Base-by-base conservation (phyloP, 2,113 vertebrate species). In the Azemiops feae region DNA sequence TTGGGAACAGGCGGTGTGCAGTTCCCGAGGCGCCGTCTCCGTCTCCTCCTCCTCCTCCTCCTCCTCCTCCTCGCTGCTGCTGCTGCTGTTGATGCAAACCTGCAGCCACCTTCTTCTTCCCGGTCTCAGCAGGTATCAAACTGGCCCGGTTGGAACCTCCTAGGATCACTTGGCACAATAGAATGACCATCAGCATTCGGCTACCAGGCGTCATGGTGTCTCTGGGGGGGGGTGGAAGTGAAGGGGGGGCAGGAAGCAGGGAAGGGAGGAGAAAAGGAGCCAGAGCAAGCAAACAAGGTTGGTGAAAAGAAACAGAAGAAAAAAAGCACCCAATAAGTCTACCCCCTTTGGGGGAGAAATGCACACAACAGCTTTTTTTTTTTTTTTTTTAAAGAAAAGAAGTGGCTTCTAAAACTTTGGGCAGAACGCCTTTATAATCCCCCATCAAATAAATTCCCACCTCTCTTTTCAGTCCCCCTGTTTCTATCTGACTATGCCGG, bases 171-270 rank as follows among this genome's bases (percentile, higher is more conserved):
- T 99, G 99, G 99, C 99, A 99, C 98, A 99, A 98, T 98, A 99
- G 98, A 98, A 99, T 98, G 98, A 99, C 99, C 99, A 99, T 99
- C 99, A 99, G 99, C 99, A 99, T 99, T 99, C 98, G 99, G 99
- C 98, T 99, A 99, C 99, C 99, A 99, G 99, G 98, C 99, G 99
- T 99, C 99, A 99, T 99, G 99, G 98, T 99, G 99, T 99, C 99
- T 99, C 99, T 99, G 97, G 95, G 96, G 97, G 47, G 96, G 96
- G 86, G 94, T 90, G n/a, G 91, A 64, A 45, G 39, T 18, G 97
- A 94, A 18, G 95, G 95, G 91, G 90, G 95, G 95, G 96, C 96
- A 96, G 96, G 94, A 91, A 58, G 12, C 11, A 23, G 58, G 18
- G 47, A 11, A 43, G 22, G 90, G 43, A 23, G n/a, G 45, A 34